Base-by-base conservation (phyloP, 2,113 vertebrate genomes). In the Halichoerus grypus region DNA sequence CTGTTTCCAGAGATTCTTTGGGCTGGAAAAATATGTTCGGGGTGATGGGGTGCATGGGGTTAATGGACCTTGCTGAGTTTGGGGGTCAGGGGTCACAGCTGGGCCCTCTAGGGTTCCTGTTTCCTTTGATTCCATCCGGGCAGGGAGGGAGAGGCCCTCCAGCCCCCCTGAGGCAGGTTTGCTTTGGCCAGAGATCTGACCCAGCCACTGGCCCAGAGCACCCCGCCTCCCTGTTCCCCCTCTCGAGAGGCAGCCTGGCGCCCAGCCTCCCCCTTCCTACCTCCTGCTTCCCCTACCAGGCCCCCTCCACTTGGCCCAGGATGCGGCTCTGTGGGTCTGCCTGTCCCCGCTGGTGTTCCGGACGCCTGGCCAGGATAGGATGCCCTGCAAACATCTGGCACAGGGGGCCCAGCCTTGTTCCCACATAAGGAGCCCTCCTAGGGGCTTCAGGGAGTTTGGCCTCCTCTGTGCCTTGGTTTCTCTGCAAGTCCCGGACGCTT, bases 91-190 rank as follows among this genome's bases (percentile, higher is more conserved):
- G 97, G 97, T 97, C 97, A 98, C 96, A 97, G 98, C 97, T 98
- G 97, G 97, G 83, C 98, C 95, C 95, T 63, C 95, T 61, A 77
- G 97, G 97, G 94, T 85, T 98, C 96, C 97, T 94, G 91, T 96
- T 97, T 98, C 94, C 97, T 98, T 97, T 98, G 97, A 98, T 98
- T 93, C 92, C 92, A 96, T 96, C 97, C 67, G 97, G 92, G 81
- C 69, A 65, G 96, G 96, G 97, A 96, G 77, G 97, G 93, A 97
- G 49, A 13, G 2, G 88, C 82, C 67, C 96, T 89, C 79, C 42
- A 72, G 28, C 80, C 92, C 88, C 88, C 95, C 95, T 71, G 85
- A 95, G 97, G 98, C 87, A 95, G 92, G 97, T 98, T 98, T 98
- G 92, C 90, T 97, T 98, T 98, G 98, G 98, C 98, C 4, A 0